Percentiles rank a stretch among this genome's conserved stretches.
Evolutionary conservation across 2,888 invertebrate genomes (phyloP).

Genomic region (Cantharis rustica): DNA sequence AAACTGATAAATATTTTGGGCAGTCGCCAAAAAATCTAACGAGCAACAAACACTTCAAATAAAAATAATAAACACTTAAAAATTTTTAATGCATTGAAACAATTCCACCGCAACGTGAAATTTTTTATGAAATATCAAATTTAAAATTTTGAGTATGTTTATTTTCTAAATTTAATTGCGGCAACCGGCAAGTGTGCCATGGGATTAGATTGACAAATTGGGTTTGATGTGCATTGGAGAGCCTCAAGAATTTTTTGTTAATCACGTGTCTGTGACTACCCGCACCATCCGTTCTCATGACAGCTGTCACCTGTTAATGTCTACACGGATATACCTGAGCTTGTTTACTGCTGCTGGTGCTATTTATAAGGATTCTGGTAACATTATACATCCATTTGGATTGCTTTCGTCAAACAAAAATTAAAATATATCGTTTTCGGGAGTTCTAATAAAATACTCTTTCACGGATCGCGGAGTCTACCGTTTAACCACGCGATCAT

Average conservation of each 20-base stretch:
- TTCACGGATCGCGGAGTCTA: background rate
- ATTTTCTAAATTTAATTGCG: background rate
- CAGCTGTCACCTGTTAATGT: slow-evolving; percentile 31
- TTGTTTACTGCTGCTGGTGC: slow-evolving; percentile 27
- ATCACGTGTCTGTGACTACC: slow-evolving; percentile 17
- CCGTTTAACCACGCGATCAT: background rate
- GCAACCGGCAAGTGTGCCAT: background rate
- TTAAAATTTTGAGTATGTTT: background rate
- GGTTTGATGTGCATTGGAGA: background rate
- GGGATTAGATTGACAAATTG: slow-evolving; percentile 6
- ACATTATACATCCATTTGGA: slow-evolving; percentile 21
- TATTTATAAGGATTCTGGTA: slow-evolving; percentile 28
- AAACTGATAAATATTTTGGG: background rate
- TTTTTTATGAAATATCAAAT: background rate
- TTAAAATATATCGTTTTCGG: background rate
- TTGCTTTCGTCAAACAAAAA: background rate
- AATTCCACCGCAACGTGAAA: background rate
- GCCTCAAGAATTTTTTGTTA: slow-evolving; percentile 3
- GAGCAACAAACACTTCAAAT: background rate
- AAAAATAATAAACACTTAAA: background rate
- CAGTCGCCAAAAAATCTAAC: background rate
- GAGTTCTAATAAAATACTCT: background rate
- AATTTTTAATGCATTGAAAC: background rate
- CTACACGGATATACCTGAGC: slow-evolving; percentile 26
- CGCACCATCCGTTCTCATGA: slow-evolving; percentile 17